Conservation (phyloP, 1,140 invertebrate species). For the Aphidius gifuensis region DNA sequence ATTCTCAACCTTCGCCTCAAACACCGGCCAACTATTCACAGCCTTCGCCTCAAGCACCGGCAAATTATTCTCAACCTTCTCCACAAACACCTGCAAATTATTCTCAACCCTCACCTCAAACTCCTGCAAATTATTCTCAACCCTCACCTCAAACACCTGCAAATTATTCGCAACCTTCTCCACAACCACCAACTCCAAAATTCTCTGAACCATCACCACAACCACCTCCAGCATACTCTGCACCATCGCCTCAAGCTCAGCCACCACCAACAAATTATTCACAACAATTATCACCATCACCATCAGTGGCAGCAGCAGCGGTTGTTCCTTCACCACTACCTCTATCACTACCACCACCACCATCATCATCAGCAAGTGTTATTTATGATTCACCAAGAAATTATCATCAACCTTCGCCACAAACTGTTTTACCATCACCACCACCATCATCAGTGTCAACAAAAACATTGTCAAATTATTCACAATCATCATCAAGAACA, state of each 20-base stretch:
- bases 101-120: neutral
- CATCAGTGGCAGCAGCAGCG: slow-evolving; percentile 24
- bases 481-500: slow-evolving; percentile 28
- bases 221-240: neutral
- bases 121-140: slow-evolving; percentile 29
- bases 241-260: neutral
- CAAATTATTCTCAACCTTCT: slow-evolving; percentile 26
- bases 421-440: neutral
- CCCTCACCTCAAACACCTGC: slow-evolving; percentile 29
- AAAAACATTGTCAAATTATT: slow-evolving; percentile 27
- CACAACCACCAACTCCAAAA: slow-evolving; percentile 20
- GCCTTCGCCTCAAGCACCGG: slow-evolving; percentile 24
- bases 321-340: slow-evolving; percentile 15
- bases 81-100: slow-evolving; percentile 14
- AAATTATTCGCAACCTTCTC: slow-evolving; percentile 32
- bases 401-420: too few species aligned
- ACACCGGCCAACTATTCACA: slow-evolving; percentile 32
- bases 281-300: slow-evolving; percentile 27
- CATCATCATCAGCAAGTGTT: too few species aligned
- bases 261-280: slow-evolving; percentile 28
- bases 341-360: slow-evolving; percentile 1
- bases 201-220: slow-evolving; percentile 27
- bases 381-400: too few species aligned
- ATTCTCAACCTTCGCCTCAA: slow-evolving; percentile 30
- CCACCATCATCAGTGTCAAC: neutral